A percentile compares a stretch with the other conserved stretches of the same genome.
These are phyloP conservation scores for Lutraria lutraria DNA, from an alignment of 2,888 invertebrate genomes.

Conservation along the genomic window DNA sequence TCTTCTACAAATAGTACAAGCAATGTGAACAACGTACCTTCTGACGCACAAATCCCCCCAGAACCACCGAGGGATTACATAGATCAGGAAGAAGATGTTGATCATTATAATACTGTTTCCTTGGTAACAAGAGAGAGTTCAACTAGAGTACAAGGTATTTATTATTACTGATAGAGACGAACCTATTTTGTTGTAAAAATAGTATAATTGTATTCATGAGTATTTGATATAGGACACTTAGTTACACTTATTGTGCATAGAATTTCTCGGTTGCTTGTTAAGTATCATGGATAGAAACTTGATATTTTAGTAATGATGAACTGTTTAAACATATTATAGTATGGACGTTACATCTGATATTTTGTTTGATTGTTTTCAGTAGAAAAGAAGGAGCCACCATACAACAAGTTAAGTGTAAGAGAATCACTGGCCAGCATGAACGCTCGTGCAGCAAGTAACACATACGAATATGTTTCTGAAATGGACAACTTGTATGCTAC, in stretches of 20 bases:
- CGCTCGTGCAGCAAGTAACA: constrained; percentile 79
- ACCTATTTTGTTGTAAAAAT: too few species aligned
- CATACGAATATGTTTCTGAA: constrained; percentile 81
- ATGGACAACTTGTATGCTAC: constrained; percentile 82
- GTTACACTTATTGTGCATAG: too few species aligned
- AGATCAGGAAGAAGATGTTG: constrained; percentile 50
- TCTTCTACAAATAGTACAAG: neutral
- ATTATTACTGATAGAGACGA: too few species aligned
- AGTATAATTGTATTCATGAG: too few species aligned
- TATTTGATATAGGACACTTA: too few species aligned
- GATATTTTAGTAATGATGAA: neutral
- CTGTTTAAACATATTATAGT: too few species aligned
- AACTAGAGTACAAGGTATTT: neutral
- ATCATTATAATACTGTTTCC: constrained; percentile 62
- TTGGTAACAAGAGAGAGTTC: neutral
- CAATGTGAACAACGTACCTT: neutral
- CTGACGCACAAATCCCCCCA: constrained; percentile 31
- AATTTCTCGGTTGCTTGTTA: neutral
- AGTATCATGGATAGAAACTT: neutral
- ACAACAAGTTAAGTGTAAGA: constrained; percentile 81
- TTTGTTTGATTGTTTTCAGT: neutral
- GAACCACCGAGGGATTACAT: constrained; percentile 71
- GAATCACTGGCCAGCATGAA: constrained; percentile 83
- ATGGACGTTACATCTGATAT: neutral
- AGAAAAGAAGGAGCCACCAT: constrained; percentile 76